phyloP scores from a whole-genome alignment of 2,888 invertebrate species.

The Papilio gigon region DNA sequence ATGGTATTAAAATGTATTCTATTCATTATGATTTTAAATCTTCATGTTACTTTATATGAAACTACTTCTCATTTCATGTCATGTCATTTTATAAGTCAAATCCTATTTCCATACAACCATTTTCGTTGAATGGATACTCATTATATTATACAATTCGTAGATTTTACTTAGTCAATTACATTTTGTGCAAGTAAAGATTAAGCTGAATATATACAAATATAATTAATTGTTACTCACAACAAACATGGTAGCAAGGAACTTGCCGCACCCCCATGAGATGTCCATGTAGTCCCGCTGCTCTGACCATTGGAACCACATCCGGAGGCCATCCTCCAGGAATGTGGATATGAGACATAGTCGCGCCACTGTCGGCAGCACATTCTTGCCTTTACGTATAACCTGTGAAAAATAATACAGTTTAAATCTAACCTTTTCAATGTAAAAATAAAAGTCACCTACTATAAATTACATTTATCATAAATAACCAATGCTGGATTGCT shows the following conservation, averaged over 20 bases:
- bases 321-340: constrained; percentile 98
- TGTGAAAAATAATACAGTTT: constrained; percentile 60
- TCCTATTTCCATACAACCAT: no score
- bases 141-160: no score
- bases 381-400: constrained; percentile 96
- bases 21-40: not conserved
- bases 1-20: not conserved
- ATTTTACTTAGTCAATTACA: no score
- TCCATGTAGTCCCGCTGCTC: constrained; percentile 99
- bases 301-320: constrained; percentile 99
- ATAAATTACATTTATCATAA: no score
- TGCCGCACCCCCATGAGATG: constrained; percentile 98
- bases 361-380: constrained; percentile 96
- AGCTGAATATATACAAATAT: not conserved
- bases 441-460: not conserved
- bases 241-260: constrained; percentile 95
- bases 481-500: no score
- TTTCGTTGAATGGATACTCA: no score
- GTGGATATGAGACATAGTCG: constrained; percentile 98
- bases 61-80: not conserved
- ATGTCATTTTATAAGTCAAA: no score
- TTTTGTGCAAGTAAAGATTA: not conserved
- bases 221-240: constrained; percentile 84
- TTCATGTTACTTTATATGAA: not conserved
- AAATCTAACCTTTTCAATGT: not conserved